Base-by-base conservation (phyloP, 2,113 vertebrate genomes). In the Carassius carassius region DNA sequence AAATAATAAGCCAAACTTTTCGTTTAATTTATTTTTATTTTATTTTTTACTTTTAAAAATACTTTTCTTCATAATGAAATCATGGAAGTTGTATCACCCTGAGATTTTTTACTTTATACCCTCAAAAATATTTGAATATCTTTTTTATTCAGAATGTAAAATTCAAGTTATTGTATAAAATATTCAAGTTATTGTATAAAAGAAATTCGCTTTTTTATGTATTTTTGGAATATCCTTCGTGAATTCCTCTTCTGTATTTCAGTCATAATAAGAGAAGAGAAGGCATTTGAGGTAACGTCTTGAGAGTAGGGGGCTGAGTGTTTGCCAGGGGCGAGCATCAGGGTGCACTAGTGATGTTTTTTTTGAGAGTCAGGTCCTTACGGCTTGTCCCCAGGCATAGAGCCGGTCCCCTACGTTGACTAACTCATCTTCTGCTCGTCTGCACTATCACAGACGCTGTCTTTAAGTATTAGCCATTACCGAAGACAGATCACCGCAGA, bases 351-450 rank as follows among this genome's bases (percentile, higher is more conserved):
- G 23, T 37, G 78, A 74, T 82, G 62, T 35, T 32, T 72, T 72
- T 29, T 83, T 78, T 63, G 17, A 84, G 73, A 73, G 41, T 21
- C 19, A 13, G 21, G 37, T 62, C 84, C 87, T 85, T 78, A 32
- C 67, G 72, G 84, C 84, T 88, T 60, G 65, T 86, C 87, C 75
- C 77, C 62, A 84, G 84, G 87, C 87, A 73, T 41, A 73, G 75
- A 65, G 72, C 17, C 82, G 58, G 81, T 83, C 87, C 84, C 76
- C 69, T 74, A 80, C n/a, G 80, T 67, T 80, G 75, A 80, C 75
- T 83, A 73, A 86, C 83, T 88, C 80, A 84, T 88, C 84, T 56
- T 70, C 82, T 84, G 54, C 87, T 88, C 77, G 70, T 88, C 87
- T 84, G 79, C 75, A 86, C 83, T 86, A 83, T 76, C 67, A 41